phyloP scores from a whole-genome alignment of 1,140 invertebrate species.

The Rhynchophorus ferrugineus region DNA sequence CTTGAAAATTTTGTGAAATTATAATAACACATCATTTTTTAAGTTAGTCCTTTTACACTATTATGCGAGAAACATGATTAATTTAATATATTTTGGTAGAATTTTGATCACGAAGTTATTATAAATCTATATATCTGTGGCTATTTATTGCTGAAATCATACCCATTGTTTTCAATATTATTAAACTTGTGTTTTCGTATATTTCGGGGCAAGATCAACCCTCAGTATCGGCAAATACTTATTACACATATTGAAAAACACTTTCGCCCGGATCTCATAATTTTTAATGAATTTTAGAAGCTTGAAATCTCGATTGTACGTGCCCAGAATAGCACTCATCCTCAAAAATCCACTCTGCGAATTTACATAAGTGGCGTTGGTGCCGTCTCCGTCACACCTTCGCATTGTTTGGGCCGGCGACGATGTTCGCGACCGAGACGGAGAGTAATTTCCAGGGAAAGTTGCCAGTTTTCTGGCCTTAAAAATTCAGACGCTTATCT shows the following conservation, averaged over 20 bases:
- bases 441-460: neutral
- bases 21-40: too few species aligned
- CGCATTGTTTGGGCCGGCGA: neutral
- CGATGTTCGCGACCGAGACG: neutral
- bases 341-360: conserved; percentile 1
- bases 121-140: too few species aligned
- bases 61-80: too few species aligned
- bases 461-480: neutral
- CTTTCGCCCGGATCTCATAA: conserved; percentile 23
- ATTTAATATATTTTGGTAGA: too few species aligned
- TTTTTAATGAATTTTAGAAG: conserved; percentile 41
- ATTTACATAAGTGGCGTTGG: neutral
- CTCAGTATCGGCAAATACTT: too few species aligned
- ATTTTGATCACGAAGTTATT: too few species aligned
- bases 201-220: too few species aligned
- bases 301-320: conserved; percentile 57
- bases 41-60: too few species aligned
- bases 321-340: conserved; percentile 63
- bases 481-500: conserved; percentile 31
- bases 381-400: neutral
- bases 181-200: too few species aligned
- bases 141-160: too few species aligned
- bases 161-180: too few species aligned
- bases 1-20: too few species aligned
- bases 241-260: neutral